Evolutionary conservation across 2,888 invertebrate genomes (phyloP).

Genomic region (Acleris literana): DNA sequence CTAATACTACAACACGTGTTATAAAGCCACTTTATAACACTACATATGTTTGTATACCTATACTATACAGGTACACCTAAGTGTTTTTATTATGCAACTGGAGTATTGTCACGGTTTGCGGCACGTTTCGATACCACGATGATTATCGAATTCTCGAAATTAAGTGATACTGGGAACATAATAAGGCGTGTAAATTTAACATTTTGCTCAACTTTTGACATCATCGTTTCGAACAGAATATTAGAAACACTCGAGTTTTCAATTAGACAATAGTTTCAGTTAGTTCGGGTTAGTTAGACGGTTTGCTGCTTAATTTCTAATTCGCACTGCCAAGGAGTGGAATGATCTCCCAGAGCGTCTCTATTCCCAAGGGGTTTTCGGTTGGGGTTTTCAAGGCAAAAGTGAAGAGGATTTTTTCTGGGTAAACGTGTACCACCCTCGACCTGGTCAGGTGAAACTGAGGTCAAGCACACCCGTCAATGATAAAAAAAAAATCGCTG

Average conservation of each 20-base stretch:
- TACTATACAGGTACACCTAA: not conserved
- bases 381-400: no score
- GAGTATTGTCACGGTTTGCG: slow-evolving; percentile 2
- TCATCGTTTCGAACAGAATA: not conserved
- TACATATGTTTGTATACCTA: not conserved
- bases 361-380: no score
- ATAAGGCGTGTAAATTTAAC: not conserved
- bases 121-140: slow-evolving; percentile 5
- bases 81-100: slow-evolving; percentile 13
- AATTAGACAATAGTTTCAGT: no score
- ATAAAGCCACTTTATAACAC: slow-evolving; percentile 20
- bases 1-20: slow-evolving; percentile 6
- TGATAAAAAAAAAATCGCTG: no score
- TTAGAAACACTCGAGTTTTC: not conserved
- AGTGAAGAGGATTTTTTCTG: no score
- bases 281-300: no score
- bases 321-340: no score
- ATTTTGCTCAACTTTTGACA: not conserved
- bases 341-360: no score
- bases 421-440: no score
- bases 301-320: no score
- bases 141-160: slow-evolving; percentile 24
- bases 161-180: not conserved
- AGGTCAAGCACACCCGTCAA: no score
- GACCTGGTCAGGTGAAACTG: no score